Base-by-base conservation (phyloP, 2,797 vertebrate species). In the Anomalospiza imberbis region DNA sequence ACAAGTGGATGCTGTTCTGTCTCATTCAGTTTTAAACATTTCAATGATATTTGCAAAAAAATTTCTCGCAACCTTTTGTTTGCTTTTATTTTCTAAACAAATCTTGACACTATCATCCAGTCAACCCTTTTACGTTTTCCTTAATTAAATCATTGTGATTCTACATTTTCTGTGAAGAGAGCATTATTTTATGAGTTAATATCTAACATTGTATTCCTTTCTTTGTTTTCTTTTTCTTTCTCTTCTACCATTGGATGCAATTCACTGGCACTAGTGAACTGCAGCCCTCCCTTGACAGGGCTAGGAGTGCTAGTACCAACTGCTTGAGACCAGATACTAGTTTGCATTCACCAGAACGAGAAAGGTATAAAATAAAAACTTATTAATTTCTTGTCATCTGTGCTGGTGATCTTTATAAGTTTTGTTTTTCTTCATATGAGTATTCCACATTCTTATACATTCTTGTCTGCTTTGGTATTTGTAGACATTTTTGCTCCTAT, bases 241-340 rank as follows among this genome's bases (percentile, higher is more conserved):
- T 98, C 98, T 98, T 98, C 98, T 98, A 97, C 98, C 98, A 98
- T 98, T 99, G 99, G 99, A 99, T 99, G 98, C 98, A 98, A 99
- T 99, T 98, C 99, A 98, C 98, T 98, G 98, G 98, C 97, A 98
- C 97, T 98, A 99, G 99, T 97, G 99, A 99, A 98, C 98, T 99
- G 96, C 99, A 99, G 98, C 99, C 99, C 91, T 98, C 98, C 94
- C 98, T 99, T 99, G 99, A 99, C 98, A 99, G 99, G 98, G 98
- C 99, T 98, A 99, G 99, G 98, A 99, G 99, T 98, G 99, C 99
- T 99, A 99, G 99, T 98, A 99, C 99, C 97, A 99, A 99, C 96
- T 99, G 99, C 98, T 98, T 99, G 98, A 99, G 99, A 98, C 99
- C 99, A 97, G 99, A 99, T 97, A 97, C 97, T 98, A 98, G 98